Evolutionary conservation across 2,888 invertebrate genomes (phyloP), one percentile per base, ranked within the genome.

Genomic region (Heliconius sara): DNA sequence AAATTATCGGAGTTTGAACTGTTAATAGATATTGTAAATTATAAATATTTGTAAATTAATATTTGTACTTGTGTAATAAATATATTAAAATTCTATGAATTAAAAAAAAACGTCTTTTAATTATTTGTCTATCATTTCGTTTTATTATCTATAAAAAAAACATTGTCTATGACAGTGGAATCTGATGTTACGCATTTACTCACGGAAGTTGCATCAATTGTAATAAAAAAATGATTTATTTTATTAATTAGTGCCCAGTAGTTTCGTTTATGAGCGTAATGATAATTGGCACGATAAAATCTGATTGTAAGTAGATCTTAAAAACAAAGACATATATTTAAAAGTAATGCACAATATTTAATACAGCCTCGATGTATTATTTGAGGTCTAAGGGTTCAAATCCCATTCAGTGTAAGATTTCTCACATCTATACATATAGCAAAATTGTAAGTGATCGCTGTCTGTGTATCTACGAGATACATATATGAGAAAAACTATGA

Each of bases 21-120:
- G 65, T 76, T 66, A 19, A 25, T 86, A 27, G 81, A 84, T 86
- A 88, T 86, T 88, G 88, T 89, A 89, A 85, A 87, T 87, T 92
- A 90, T 90, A 71, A 84, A 84, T 86, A 87, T 87, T 87, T 89
- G 91, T 91, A 92, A 84, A 90, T 91, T 91, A 88, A 90, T 91
- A 89, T 90, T 90, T 90, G 87, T 91, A 92, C 87, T 88, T 88
- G 85, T 87, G 91, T 91, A 93, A 91, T 90, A 88, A 91, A 93
- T 87, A 92, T 92, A 93, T 91, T 91, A 91, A 91, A 92, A 90
- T 90, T 87, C 90, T 86, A 91, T 87, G 72, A 79, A 67, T 90
- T 88, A 85, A 83, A 30, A 75, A 75, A 65, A 72, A 47, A 63
- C 5, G 63, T 65, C 30, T 75, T 75, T 75, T 47, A 75, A 47